Base-by-base conservation (phyloP, 1,140 invertebrate species). In the Pseudomyrmex flavicornis region DNA sequence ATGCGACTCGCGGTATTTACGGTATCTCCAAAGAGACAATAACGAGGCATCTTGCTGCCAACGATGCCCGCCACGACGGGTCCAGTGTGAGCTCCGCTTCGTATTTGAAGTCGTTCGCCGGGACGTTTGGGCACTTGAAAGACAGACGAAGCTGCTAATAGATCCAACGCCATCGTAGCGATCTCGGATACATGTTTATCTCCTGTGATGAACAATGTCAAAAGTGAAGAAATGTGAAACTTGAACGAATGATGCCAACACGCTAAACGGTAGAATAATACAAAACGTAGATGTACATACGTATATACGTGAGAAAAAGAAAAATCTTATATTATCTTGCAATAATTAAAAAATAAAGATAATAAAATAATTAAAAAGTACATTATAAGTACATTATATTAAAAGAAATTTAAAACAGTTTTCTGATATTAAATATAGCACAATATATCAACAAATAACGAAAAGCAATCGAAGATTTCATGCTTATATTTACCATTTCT, bases 1-100 rank as follows among this genome's bases (percentile, higher is more conserved):
- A 99, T 99, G 73, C 98, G 95, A 50, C 97, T 98, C 0, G 98
- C 98, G 0, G 98, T 99, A 93, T 99, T 99, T 3, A 99, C 98
- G 0, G 98, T 98, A 88, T 98, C 98, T 0, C 98, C 98, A 91
- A 98, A 98, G 0, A 99, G 94, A 92, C 98, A 98, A 91, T 98
- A 99, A 74, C 98, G 95, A 0, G 98, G 98, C 98, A 98, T 98
- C 92, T 98, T 98, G 48, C 97, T 94, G 1, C 98, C 98, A 0
- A 99, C 98, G 1, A 98, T 98, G 10, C 98, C 98, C 0, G 97
- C 97, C 86, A 97, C 98, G 10, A 98, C 97, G 7, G 97, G 97
- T 17, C 96, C 98, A 50, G 98, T 98, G 93, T 99, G 98, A 58
- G 99, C 97, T 26, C 98, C 98, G 76, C 99, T 98, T 46, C 98